Evolutionary conservation across 2,113 vertebrate genomes (phyloP).

Genomic region (Oxygymnocypris stewartii): DNA sequence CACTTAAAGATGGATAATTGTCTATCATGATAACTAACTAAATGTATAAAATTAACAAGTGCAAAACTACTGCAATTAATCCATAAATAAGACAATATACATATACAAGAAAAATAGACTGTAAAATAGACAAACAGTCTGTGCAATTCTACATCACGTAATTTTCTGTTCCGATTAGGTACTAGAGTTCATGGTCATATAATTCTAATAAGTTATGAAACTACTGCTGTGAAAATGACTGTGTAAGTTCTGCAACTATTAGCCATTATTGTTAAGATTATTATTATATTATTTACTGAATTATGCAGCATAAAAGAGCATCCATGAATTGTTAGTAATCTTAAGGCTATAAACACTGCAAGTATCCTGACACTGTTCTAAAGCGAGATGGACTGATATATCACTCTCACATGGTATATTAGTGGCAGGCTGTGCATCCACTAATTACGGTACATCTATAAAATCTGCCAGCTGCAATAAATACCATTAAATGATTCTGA

Average conservation of each 20-base stretch:
- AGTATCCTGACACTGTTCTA: neutral
- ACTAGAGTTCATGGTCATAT: neutral
- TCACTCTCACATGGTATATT: neutral
- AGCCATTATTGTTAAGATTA: no score
- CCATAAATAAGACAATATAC: neutral
- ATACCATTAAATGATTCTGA: conserved; percentile 20
- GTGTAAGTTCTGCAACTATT: neutral
- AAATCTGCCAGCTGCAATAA: neutral
- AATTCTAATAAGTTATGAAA: neutral
- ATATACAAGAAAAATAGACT: neutral
- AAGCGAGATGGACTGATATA: neutral
- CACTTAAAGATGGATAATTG: no score
- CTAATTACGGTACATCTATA: neutral
- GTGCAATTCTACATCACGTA: no score
- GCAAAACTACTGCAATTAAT: no score
- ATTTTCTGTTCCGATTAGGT: neutral
- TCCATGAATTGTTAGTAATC: neutral
- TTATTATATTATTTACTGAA: no score
- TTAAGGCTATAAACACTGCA: neutral
- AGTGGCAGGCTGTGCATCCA: neutral
- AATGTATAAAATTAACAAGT: no score
- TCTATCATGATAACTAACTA: no score
- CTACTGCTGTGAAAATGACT: neutral
- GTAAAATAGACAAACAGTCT: no score
- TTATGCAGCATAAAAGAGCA: neutral